Evolutionary conservation across 1,140 invertebrate species (phyloP).

Genomic region (Meloidogyne floridensis): DNA sequence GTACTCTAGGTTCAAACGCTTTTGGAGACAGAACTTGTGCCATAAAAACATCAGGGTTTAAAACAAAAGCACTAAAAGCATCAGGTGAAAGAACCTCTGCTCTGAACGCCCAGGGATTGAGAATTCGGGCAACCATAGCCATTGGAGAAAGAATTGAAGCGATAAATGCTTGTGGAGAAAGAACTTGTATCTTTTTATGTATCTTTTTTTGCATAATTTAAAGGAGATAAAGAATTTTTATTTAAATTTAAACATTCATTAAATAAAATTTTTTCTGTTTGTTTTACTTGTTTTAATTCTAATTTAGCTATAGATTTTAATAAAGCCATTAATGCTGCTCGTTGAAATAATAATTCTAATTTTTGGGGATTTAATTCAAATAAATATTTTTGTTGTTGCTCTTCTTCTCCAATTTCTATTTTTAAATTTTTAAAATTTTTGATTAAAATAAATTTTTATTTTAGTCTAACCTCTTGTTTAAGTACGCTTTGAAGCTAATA

Average conservation of each 20-base stretch:
- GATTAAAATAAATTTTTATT: too few species aligned
- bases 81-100: constrained; percentile 31
- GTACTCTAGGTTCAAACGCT: neutral
- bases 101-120: constrained; percentile 31
- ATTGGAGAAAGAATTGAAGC: constrained; percentile 36
- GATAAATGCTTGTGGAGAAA: constrained; percentile 41
- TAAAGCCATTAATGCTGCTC: constrained; percentile 26
- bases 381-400: neutral
- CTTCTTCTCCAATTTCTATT: neutral
- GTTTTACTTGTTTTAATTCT: neutral
- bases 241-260: too few species aligned
- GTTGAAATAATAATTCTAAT: constrained; percentile 23
- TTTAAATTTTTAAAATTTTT: too few species aligned
- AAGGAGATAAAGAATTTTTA: too few species aligned
- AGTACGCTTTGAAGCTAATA: too few species aligned
- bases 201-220: too few species aligned
- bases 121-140: constrained; percentile 33
- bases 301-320: constrained; percentile 9
- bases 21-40: constrained; percentile 14
- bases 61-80: constrained; percentile 6
- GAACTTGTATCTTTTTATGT: neutral
- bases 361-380: constrained; percentile 3
- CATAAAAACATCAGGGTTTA: constrained; percentile 4
- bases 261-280: too few species aligned
- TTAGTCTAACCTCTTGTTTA: too few species aligned